Base-by-base conservation (phyloP, 2,888 invertebrate genomes). In the Ectemnius continuus region DNA sequence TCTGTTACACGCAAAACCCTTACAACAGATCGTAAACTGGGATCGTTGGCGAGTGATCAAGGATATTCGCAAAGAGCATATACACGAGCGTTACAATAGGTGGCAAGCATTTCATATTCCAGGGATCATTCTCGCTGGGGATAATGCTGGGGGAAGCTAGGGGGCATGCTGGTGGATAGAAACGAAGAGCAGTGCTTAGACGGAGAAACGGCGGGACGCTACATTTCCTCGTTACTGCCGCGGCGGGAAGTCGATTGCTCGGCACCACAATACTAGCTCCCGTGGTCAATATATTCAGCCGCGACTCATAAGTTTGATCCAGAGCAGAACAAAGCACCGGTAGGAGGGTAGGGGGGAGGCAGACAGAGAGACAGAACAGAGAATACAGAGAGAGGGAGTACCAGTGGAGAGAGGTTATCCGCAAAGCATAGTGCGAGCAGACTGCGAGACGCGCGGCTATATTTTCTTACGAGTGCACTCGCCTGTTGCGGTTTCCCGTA, bases 391-490 rank as follows among this genome's bases (percentile, higher is more conserved):
- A 36, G 36, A 11, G 36, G 11, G 36, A 36, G 8, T 6, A 2
- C 8, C 6, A 36, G 36, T 36, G 36, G 11, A 36, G 36, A 11
- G 36, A 36, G 36, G 36, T 23, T 23, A 23, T 23, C 23, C 23
- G 23, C 23, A 23, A 23, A 36, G 36, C 36, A 8, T 8, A 36
- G 5, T 36, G 36, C 36, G 6, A 36, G 36, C 36, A 11, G 36
- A 36, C 11, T 36, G 36, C 36, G 36, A 36, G 36, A 36, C 36
- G 52, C n/a, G 6, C n/a, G 47, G 73, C 75, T 68, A 73, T 80
- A 75, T 80, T 80, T 80, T 78, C 81, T 81, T 75, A 69, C 75
- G 75, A 78, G 71, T 75, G 71, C 73, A 71, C 70, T 80, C 71
- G 73, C 72, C 76, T 77, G 76, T 77, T 77, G 76, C 76, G 76